Evolutionary conservation across 2,113 vertebrate genomes (phyloP), one percentile per base, ranked within the genome.

Genomic region (Lepus timidus): DNA sequence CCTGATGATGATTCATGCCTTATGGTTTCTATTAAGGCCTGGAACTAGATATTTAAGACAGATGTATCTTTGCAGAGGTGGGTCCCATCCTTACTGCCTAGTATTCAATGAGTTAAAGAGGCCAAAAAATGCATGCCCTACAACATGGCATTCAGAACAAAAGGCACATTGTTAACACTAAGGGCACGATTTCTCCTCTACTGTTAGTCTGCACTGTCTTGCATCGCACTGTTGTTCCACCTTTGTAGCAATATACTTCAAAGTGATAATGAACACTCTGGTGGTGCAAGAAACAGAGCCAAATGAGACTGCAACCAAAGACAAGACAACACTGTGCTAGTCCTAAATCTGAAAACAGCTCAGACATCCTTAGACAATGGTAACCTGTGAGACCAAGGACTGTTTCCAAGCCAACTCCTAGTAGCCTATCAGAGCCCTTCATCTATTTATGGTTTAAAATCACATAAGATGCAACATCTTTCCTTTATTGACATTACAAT

Each of bases 81-180:
- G 94, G 93, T 96, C 98, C 97, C 97, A 95, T 95, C 95, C 95
- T 97, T 95, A 97, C 95, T 94, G 89, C 94, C 95, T 95, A 95
- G 67, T 97, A 97, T 95, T 98, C 93, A 97, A 97, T 98, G 97
- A 98, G 98, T 98, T 98, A 98, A 98, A 98, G 97, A 97, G 98
- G 98, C 98, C 90, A 91, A 97, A 97, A 97, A 97, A 98, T 94
- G 97, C 97, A 98, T 96, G 98, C 98, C 98, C 97, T 96, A 97
- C 97, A 95, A 98, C 92, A 97, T 91, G 98, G 98, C 98, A 98
- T 98, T 98, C 96, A 94, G 98, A 99, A 99, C 98, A 99, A 99
- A 99, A 99, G 99, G 99, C 99, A 99, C 99, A 99, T 99, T 98
- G 98, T 99, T 99, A 98, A 98, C 98, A 98, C 98, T 98, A 98